A percentile compares a stretch with the other conserved stretches of the same genome.
These are phyloP conservation scores for Mesoclemmys tuberculata DNA, from an alignment of 2,113 vertebrate species.

Conservation along the genomic window DNA sequence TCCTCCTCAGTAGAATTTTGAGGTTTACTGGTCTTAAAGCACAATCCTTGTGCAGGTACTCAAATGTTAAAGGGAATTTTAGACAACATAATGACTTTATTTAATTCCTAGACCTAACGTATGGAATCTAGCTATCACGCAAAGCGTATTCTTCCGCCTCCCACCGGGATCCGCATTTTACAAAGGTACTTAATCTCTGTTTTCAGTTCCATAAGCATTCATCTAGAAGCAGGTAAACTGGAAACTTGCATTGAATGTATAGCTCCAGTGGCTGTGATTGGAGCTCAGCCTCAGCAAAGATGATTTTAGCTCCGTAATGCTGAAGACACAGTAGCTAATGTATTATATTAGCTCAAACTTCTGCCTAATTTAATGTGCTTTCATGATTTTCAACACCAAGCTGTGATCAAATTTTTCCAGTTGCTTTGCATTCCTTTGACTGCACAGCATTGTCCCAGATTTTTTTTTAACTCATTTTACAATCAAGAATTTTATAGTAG, in stretches of 20 bases:
- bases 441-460: conserved; percentile 39
- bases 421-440: conserved; percentile 10
- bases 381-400: not conserved
- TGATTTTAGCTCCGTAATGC: not conserved
- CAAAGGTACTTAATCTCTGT: not conserved
- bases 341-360: not conserved
- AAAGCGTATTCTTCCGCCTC: not conserved
- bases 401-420: conserved; percentile 3
- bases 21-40: conserved; percentile 3
- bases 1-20: not conserved
- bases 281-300: not conserved
- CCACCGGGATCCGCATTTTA: not conserved
- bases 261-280: not conserved
- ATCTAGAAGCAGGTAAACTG: rapidly evolving
- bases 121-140: not conserved
- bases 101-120: not conserved
- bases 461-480: conserved; percentile 28
- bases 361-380: not conserved
- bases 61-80: conserved; percentile 9
- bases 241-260: not conserved
- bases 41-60: not conserved
- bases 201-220: not conserved
- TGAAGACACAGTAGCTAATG: not conserved
- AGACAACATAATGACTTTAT: not conserved
- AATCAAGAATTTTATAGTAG: not conserved